Evolutionary conservation across 2,113 vertebrate genomes (phyloP).

Genomic region (Vulpes vulpes): DNA sequence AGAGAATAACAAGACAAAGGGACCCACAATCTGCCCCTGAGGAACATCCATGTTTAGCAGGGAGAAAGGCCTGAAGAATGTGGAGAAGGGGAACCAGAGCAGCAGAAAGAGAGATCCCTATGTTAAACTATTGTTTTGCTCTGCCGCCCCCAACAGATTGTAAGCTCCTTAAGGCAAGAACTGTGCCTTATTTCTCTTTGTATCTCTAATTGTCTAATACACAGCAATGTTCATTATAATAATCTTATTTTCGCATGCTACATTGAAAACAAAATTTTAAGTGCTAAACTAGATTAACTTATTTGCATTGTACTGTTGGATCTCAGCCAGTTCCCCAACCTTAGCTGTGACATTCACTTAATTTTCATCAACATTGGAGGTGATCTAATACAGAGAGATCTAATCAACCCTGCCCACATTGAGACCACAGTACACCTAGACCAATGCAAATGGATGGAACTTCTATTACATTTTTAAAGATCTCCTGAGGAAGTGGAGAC

Average conservation of each 20-base stretch:
- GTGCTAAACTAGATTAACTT: slow-evolving; percentile 46
- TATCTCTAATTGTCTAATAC: neutral
- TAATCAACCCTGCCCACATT: neutral
- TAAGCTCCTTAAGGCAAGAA: neutral
- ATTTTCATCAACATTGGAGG: slow-evolving; percentile 51
- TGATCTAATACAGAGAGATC: slow-evolving; percentile 46
- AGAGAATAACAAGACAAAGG: neutral
- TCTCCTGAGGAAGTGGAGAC: slow-evolving; percentile 73
- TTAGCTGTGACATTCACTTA: slow-evolving; percentile 18
- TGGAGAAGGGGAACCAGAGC: neutral
- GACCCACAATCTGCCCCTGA: neutral
- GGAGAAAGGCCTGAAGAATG: neutral
- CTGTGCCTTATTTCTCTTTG: neutral
- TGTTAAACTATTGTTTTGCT: neutral
- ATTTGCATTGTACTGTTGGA: slow-evolving; percentile 39
- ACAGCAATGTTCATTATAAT: neutral
- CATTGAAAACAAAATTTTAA: slow-evolving; percentile 46
- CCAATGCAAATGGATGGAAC: slow-evolving; percentile 3
- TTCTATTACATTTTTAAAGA: slow-evolving; percentile 56
- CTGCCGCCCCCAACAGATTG: neutral
- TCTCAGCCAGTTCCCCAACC: neutral
- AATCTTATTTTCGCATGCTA: slow-evolving; percentile 27
- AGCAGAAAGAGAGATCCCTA: neutral
- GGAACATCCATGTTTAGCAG: neutral
- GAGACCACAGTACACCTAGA: neutral